Base-by-base conservation (phyloP, 1,140 invertebrate species). In the Drosophila ambigua region DNA sequence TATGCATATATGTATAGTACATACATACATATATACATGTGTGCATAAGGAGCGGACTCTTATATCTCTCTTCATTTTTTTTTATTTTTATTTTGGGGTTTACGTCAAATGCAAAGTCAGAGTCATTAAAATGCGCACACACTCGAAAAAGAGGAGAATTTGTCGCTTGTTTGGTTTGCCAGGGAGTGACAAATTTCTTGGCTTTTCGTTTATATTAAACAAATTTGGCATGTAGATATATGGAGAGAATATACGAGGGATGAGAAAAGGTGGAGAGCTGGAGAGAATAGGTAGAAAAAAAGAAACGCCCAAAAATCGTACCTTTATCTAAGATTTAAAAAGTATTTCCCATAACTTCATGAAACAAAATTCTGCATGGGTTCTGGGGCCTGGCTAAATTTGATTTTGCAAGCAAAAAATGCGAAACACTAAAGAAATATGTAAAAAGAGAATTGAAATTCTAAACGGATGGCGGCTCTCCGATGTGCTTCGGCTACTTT, bases 71-170 rank as follows among this genome's bases (percentile, higher is more conserved):
- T 39, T 43, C 0, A 11, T 28, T 20, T 26, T 11, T 16, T 16
- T 16, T 16, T 16, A 16, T 16, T 11, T 54, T 41, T 62, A 35
- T 24, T 61, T 49, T 41, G 35, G 35, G 11, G 35, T 39, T 39
- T 24, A 31, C 11, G 45, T 41, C 41, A 44, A 64, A 64, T 57
- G 59, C 59, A 62, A 52, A 72, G 43, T 31, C 49, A 49, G 23
- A 72, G 69, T 54, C 69, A 59, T 74, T 74, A 53, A 74, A 74
- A 74, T 74, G 53, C 46, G 61, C 53, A 53, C 53, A 59, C 55
- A 23, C 15, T 20, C 20, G 20, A 5, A 11, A 28, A 44, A n/a
- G 35, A 15, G 24, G 28, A 31, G 50, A 73, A 73, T 57, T 73
- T 73, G 52, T 73, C 52, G 71, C 46, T 57, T 57, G 48, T 74